Conservation (phyloP, 2,888 invertebrate species). For the Leptinotarsa tumamoca region DNA sequence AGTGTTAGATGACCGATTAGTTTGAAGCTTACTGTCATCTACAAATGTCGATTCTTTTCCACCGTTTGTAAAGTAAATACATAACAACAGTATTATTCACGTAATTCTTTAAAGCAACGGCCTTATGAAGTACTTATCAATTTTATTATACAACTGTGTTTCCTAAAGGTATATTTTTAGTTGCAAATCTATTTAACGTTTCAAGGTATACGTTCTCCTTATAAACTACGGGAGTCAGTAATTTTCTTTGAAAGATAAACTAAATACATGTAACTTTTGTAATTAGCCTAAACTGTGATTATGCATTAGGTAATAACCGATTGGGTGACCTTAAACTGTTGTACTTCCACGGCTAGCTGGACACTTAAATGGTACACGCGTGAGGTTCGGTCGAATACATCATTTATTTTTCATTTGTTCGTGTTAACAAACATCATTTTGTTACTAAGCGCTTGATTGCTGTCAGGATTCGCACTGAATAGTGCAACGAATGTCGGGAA, state of each 20-base stretch:
- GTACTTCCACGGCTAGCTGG: constrained; percentile 2
- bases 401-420: constrained; percentile 2
- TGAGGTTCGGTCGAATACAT: background rate
- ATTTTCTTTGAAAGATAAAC: constrained; percentile 7
- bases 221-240: background rate
- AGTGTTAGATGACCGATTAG: too few relatives aligned
- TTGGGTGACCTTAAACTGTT: constrained; percentile 16
- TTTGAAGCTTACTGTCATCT: too few relatives aligned
- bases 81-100: too few relatives aligned
- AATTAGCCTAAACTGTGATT: constrained; percentile 9
- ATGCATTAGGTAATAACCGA: constrained; percentile 18
- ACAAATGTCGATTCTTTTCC: too few relatives aligned
- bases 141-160: background rate
- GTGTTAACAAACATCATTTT: background rate
- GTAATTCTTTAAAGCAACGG: too few relatives aligned
- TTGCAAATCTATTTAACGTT: constrained; percentile 14
- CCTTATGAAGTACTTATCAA: too few relatives aligned
- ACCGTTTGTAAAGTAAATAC: too few relatives aligned
- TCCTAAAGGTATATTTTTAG: background rate
- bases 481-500: background rate
- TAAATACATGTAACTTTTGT: constrained; percentile 11
- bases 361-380: constrained; percentile 4
- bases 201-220: background rate
- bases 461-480: background rate
- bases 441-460: background rate